These are phyloP conservation scores for Neomorphus geoffroyi DNA, from an alignment of 2,797 vertebrate genomes.

Conservation along the genomic window DNA sequence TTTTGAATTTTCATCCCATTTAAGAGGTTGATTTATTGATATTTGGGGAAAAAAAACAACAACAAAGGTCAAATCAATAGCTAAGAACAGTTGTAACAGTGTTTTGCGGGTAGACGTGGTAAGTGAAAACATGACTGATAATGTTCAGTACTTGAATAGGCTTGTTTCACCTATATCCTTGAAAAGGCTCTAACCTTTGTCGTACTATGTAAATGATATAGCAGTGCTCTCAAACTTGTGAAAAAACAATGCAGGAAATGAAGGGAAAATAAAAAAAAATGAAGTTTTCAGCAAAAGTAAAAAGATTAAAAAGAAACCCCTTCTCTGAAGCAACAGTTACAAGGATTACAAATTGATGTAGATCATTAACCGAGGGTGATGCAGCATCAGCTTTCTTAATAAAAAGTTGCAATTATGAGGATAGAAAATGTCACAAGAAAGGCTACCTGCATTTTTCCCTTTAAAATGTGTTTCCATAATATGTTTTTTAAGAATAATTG, in stretches of 20 bases:
- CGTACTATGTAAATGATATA: conserved; percentile 27
- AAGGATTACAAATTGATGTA: not conserved
- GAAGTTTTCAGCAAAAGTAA: not conserved
- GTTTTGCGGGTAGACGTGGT: conserved; percentile 23
- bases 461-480: not conserved
- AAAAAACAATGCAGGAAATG: not conserved
- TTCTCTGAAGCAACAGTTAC: conserved; percentile 9
- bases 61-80: conserved; percentile 74
- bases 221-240: not conserved
- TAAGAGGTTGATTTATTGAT: conserved; percentile 61
- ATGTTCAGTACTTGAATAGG: conserved; percentile 30
- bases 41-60: not conserved
- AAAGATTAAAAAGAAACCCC: not conserved
- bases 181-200: conserved; percentile 47
- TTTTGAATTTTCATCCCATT: conserved; percentile 65
- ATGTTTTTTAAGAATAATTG: not conserved
- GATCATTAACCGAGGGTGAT: not conserved
- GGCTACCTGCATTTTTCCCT: not conserved
- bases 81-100: conserved; percentile 47
- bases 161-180: conserved; percentile 22
- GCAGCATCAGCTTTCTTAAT: not conserved
- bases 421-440: conserved; percentile 16
- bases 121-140: conserved; percentile 52
- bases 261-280: not conserved
- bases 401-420: conserved; percentile 10